Base-by-base conservation (phyloP, 2,113 vertebrate genomes). In the Gobius niger region DNA sequence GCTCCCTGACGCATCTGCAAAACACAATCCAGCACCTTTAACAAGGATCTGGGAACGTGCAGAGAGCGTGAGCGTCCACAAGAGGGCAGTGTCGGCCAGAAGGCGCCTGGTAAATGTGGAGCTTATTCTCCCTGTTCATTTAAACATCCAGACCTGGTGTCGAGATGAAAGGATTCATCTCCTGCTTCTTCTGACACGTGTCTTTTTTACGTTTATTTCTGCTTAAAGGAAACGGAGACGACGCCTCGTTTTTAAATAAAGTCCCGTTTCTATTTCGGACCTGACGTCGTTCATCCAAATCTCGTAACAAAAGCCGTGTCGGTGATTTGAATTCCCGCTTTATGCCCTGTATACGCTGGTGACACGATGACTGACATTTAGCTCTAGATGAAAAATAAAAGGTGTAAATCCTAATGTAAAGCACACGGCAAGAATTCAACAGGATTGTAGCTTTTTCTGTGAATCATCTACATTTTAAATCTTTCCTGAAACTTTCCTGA, bases 1-100 rank as follows among this genome's bases (percentile, higher is more conserved):
- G 98, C 98, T 1, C 98, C 98, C 87, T 99, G 97, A 84, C 97
- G 94, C 98, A 99, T 98, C 97, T 98, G 41, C 0, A n/a, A 42
- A 44, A 47, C 24, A 2, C 14, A 51, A 60, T 34, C 24, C 1
- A 34, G 3, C 24, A 34, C 24, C 3, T 34, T 34, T 34, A 34
- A 34, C 24, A 2, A 34, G 24, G 5, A 34, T 34, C 24, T 4
- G 24, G 24, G 24, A 34, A 34, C 24, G 5, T 34, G 24, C 51
- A 11, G 10, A 16, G 16, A 57, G 5, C 24, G 3, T 34, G 1
- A 57, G 13, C 19, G 7, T 34, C 24, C 12, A 57, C 19, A 18
- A 57, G 24, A 18, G 50, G 50, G 50, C 50, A 52, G 50, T 8
- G 50, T 16, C 7, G 1, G 16, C 49, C 6, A 8, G 49, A 7